Base-by-base conservation (phyloP, 2,797 vertebrate genomes). In the Centroberyx gerrardi region DNA sequence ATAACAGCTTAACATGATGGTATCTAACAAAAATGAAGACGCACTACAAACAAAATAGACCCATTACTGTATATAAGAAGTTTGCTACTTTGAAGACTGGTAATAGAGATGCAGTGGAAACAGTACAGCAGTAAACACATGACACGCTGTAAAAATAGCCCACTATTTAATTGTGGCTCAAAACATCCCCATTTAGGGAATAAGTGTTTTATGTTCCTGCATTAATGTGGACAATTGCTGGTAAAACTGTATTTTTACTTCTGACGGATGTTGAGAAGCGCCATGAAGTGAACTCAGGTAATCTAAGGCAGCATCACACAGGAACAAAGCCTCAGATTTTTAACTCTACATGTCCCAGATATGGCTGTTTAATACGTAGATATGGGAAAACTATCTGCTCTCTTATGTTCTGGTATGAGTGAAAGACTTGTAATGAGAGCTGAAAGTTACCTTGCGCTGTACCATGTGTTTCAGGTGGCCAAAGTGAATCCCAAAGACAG, bases 401-500 rank as follows among this genome's bases (percentile, higher is more conserved):
- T 31, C 29, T 56, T 42, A 10, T 42, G 40, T 13, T 53, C 1
- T 8, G 28, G 33, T 13, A 18, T 18, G 29, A 14, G 33, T 49
- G 2, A 31, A 56, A 9, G 0, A 18, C 62, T 52, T 54, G 40
- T 2, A 48, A 40, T 15, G 7, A 29, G 40, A 46, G 9, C 53
- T 52, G 3, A 48, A 17, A 17, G 28, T 44, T 18, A 64, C n/a
- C 7, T 70, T 0, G 14, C 53, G 52, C 13, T 40, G 5, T 60
- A 1, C 74, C 1, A 69, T 75, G 36, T 76, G 4, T 84, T 89
- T 70, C 65, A 96, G 96, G 95, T 94, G 33, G 87, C 92, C 8
- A 95, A 93, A 79, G 84, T 93, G 52, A 96, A 95, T 71, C 89
- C 89, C 28, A 91, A 94, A 86, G 95, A 95, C 81, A 92, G 91